Conservation (phyloP, 2,797 vertebrate species). For the Benthosema pterotum region DNA sequence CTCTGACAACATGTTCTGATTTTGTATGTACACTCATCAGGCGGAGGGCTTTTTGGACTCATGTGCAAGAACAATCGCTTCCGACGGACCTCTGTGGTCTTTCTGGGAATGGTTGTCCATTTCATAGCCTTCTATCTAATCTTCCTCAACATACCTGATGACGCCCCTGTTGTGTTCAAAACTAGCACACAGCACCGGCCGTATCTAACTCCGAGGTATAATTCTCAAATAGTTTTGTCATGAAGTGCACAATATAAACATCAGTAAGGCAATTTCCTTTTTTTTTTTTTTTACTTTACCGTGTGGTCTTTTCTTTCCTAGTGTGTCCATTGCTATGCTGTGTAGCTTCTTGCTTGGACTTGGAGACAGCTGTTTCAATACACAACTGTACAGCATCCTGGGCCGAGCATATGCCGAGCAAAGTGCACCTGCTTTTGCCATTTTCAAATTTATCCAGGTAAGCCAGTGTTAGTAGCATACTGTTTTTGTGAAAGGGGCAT, state of each 20-base stretch:
- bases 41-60: slow-evolving; percentile 83
- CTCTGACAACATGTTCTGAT: not conserved
- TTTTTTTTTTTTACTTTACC: not conserved
- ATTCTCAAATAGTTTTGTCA: not conserved
- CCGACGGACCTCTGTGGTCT: slow-evolving; percentile 83
- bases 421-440: slow-evolving; percentile 82
- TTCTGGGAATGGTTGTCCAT: slow-evolving; percentile 85
- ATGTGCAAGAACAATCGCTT: slow-evolving; percentile 82
- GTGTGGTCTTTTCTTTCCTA: slow-evolving; percentile 35
- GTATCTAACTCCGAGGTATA: slow-evolving; percentile 76
- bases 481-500: slow-evolving; percentile 50
- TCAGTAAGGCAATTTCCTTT: not conserved
- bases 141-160: slow-evolving; percentile 83
- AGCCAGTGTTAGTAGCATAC: slow-evolving; percentile 45
- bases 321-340: slow-evolving; percentile 77
- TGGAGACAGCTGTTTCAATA: slow-evolving; percentile 86
- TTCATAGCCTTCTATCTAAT: slow-evolving; percentile 85
- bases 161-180: slow-evolving; percentile 74
- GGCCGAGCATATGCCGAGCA: slow-evolving; percentile 79
- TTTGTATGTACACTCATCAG: slow-evolving; percentile 45
- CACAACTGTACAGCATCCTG: slow-evolving; percentile 85
- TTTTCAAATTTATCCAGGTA: slow-evolving; percentile 89
- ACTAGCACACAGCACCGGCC: slow-evolving; percentile 66
- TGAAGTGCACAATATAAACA: not conserved
- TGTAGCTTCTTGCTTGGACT: slow-evolving; percentile 85